Evolutionary conservation across 1,140 invertebrate genomes (phyloP), one percentile per base, ranked within the genome.

Genomic region (Euschistus heros): DNA sequence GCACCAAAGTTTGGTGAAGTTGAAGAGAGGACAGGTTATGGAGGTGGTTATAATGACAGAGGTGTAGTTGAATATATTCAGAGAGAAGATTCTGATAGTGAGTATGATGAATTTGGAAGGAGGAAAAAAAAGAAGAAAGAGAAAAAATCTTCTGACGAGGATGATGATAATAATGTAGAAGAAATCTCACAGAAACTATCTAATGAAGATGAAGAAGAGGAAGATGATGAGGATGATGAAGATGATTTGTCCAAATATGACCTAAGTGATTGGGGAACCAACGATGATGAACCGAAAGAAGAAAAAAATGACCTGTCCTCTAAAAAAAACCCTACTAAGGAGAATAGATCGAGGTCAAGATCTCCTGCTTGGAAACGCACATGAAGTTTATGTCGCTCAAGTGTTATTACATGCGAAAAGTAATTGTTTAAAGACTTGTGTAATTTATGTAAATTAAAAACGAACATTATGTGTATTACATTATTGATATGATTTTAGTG

Each of bases 1-100:
- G 91, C 95, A 2, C 94, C 95, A 2, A 98, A 98, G 78, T 92
- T 93, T 76, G 89, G 89, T 2, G 93, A 96, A 77, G 85, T 94
- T 55, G 86, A 90, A 75, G 85, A 86, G 73, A 76, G 87, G 64
- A 79, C 78, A 30, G 81, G 80, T 71, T 74, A 75, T 72, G 78
- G 90, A 18, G 90, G 91, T 62, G 90, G 90, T 52, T 97, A 94
- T 73, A 97, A 97, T 79, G 94, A 97, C 73, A 81, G 94, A 66
- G 92, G 91, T 44, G 84, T 90, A 3, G 92, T 97, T 10, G 94
- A 97, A 73, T 97, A 97, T 71, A 91, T 92, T 69, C 85, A 93
- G 71, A 80, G 91, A 61, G 84, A 90, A 27, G 92, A 92, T 7
- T 89, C 90, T 54, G 88, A 90, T 69, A 92, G 92, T 74, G 92